These are phyloP conservation scores for Hemicrepidius hirtus DNA, from an alignment of 2,888 invertebrate genomes.

Conservation along the genomic window DNA sequence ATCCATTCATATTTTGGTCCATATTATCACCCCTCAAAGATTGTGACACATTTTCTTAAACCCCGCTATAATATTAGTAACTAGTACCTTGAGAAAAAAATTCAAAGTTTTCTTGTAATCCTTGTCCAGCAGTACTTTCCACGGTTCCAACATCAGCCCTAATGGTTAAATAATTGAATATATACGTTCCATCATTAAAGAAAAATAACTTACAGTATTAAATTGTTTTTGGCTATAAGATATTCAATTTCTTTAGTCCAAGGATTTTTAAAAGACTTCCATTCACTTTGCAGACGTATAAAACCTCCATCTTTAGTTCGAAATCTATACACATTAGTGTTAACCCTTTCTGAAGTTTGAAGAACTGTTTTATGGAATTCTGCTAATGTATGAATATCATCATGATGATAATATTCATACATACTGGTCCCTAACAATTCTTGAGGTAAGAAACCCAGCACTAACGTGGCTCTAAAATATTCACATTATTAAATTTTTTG, in stretches of 20 bases:
- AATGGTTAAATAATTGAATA: not conserved
- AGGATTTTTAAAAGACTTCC: slow-evolving; percentile 93
- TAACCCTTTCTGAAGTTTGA: slow-evolving; percentile 77
- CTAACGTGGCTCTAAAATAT: slow-evolving; percentile 83
- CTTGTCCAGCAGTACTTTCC: slow-evolving; percentile 72
- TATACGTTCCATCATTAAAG: no score
- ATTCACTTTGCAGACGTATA: slow-evolving; percentile 85
- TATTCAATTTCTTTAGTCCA: slow-evolving; percentile 97
- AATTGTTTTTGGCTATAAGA: slow-evolving; percentile 89
- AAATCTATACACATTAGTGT: slow-evolving; percentile 86
- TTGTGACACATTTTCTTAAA: no score
- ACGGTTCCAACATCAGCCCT: slow-evolving; percentile 73
- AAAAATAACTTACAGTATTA: slow-evolving; percentile 77
- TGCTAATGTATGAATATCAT: slow-evolving; percentile 86
- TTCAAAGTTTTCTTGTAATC: slow-evolving; percentile 74
- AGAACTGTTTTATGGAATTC: slow-evolving; percentile 89
- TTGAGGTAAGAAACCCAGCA: slow-evolving; percentile 93
- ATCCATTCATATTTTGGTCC: no score
- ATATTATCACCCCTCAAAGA: no score
- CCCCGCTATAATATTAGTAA: no score
- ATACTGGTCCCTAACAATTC: slow-evolving; percentile 93
- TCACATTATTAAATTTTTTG: not conserved
- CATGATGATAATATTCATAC: slow-evolving; percentile 92
- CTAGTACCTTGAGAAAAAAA: slow-evolving; percentile 75
- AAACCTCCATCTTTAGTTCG: slow-evolving; percentile 86